Conservation (phyloP, 2,888 invertebrate genomes). For the Nymphalis urticae region DNA sequence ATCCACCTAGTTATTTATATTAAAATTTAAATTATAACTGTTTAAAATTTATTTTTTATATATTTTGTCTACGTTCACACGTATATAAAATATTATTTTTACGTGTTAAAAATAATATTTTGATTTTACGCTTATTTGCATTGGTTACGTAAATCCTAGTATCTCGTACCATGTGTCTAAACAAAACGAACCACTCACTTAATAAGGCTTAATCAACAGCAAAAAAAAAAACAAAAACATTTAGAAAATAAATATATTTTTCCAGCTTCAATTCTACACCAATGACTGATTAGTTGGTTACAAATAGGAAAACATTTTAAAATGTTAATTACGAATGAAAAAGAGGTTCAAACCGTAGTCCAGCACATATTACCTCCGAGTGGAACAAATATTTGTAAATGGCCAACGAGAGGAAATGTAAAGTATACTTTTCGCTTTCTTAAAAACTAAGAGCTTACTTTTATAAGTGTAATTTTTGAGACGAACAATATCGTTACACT, state of each 20-base stretch:
- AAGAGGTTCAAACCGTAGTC: neutral
- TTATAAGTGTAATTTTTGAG: neutral
- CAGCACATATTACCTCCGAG: constrained; percentile 1
- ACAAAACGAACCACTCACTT: too few species aligned
- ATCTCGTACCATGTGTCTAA: too few species aligned
- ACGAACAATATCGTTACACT: neutral
- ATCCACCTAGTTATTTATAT: too few species aligned
- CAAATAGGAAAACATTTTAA: constrained; percentile 5
- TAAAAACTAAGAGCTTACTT: neutral
- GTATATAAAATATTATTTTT: too few species aligned
- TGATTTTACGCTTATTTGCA: too few species aligned
- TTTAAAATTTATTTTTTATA: too few species aligned
- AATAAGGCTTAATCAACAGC: neutral
- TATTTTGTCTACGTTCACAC: too few species aligned
- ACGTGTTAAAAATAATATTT: too few species aligned
- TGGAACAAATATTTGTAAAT: constrained; percentile 21
- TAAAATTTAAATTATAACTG: too few species aligned
- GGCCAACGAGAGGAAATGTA: constrained; percentile 6
- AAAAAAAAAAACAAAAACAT: neutral
- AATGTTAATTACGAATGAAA: constrained; percentile 23
- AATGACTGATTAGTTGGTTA: neutral
- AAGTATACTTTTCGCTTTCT: constrained; percentile 2
- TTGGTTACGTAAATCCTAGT: too few species aligned
- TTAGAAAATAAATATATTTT: neutral
- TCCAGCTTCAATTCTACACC: neutral